A percentile compares a stretch with the other conserved stretches of the same genome.
phyloP scores from a whole-genome alignment of 2,113 vertebrate genomes.

The Brevimyrus niger region DNA sequence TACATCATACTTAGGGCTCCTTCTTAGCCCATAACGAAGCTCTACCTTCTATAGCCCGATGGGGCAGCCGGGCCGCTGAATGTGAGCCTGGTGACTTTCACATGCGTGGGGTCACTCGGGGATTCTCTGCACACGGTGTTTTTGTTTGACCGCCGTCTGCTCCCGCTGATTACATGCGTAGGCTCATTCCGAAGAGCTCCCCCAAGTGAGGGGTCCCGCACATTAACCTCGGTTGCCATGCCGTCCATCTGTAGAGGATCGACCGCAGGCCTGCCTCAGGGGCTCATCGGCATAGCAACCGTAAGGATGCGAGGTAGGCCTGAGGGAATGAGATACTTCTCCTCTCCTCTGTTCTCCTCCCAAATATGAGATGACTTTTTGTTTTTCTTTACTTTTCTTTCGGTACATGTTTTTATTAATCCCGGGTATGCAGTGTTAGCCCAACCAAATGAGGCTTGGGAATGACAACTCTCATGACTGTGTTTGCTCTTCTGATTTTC shows the following conservation, averaged over 20 bases:
- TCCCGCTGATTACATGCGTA: background rate
- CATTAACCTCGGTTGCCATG: slow-evolving; percentile 11
- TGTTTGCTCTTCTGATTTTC: background rate
- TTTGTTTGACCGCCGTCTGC: background rate
- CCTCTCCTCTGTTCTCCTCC: background rate
- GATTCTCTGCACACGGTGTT: background rate
- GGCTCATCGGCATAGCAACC: slow-evolving; percentile 14
- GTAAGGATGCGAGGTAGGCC: background rate
- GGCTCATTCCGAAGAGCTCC: background rate
- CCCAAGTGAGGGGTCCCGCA: background rate
- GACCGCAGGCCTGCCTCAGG: background rate
- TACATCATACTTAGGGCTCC: background rate
- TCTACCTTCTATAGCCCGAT: background rate
- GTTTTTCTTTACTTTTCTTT: background rate
- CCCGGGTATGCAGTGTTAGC: background rate
- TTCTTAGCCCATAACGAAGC: background rate
- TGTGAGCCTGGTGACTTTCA: background rate
- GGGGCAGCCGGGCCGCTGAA: background rate
- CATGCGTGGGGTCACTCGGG: background rate
- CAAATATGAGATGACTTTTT: background rate
- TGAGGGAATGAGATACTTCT: background rate
- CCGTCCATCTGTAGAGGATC: background rate
- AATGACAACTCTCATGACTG: background rate
- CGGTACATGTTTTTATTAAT: background rate
- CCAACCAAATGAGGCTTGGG: background rate